Base-by-base conservation (phyloP, 2,113 vertebrate genomes). In the Corythoichthys haematopterus region DNA sequence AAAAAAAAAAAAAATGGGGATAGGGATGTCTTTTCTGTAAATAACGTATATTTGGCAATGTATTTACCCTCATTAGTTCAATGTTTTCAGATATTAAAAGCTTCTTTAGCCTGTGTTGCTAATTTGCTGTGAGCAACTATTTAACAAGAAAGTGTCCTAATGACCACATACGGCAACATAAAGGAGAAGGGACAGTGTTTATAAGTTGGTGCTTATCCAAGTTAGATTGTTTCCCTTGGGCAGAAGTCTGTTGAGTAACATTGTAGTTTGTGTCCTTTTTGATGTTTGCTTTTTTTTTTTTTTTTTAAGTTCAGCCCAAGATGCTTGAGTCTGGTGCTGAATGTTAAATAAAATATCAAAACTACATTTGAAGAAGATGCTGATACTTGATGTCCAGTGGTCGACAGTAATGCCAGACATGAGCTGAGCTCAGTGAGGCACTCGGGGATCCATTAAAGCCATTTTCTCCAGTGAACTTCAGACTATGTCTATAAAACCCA, bases 401-500 rank as follows among this genome's bases (percentile, higher is more conserved):
- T n/a, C 15, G 16, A 20, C 58, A 40, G 37, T 60, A 15, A 60
- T 11, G 58, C 40, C 15, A 62, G 20, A 45, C 40, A 62, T 20
- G 9, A 62, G n/a, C 59, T 28, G 9, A 62, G n/a, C 59, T 28
- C 20, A 62, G 40, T 20, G 43, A 46, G 40, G 59, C 40, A 2
- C 59, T 28, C 10, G 2, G 40, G 58, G 59, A 62, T 62, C 59
- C 59, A 62, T 62, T 62, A 28, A 62, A 62, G 40, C 40, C 11
- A 45, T 62, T 62, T 62, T 33, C 37, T 40, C 13, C 37, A 40
- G 37, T 43, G 10, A 62, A 62, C 11, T 40, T 40, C 16, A 46
- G n/a, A 33, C 15, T n/a, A 20, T 43, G 58, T 40, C 15, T 10
- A 5, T n/a, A 28, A 38, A 28, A 62, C n/a, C n/a, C 16, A 60